Conservation (phyloP, 2,113 vertebrate species). For the Columba janthina region DNA sequence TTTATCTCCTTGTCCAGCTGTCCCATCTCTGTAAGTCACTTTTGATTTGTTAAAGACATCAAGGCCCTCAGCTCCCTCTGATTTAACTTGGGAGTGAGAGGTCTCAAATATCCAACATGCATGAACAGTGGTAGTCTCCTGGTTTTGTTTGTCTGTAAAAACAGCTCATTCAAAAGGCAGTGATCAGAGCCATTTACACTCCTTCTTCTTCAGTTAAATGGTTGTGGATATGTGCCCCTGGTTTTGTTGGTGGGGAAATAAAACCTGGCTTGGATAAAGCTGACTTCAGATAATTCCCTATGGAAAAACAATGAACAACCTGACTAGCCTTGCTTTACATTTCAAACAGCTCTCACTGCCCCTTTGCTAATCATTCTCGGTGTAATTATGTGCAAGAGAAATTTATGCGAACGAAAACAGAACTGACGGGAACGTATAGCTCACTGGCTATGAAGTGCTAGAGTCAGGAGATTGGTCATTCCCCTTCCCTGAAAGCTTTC, state of each 20-base stretch:
- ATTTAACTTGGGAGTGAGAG: not conserved
- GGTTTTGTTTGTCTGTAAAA: not conserved
- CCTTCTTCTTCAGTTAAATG: not conserved
- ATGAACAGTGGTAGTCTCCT: not conserved
- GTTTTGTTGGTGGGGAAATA: not conserved
- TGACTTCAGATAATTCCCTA: not conserved
- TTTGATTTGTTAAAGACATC: not conserved
- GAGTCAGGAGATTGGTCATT: not conserved
- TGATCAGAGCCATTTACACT: not conserved
- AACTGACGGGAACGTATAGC: not conserved
- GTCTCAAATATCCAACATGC: not conserved
- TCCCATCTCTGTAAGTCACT: not conserved
- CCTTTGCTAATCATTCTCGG: not conserved
- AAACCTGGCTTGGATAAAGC: not conserved
- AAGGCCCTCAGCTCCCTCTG: not conserved
- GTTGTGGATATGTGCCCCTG: rapidly evolving
- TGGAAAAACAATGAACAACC: not conserved
- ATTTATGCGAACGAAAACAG: not conserved
- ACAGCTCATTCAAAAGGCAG: not conserved
- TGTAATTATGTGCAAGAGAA: not conserved
- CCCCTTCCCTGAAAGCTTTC: not conserved
- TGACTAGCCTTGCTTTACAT: not conserved
- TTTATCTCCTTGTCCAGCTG: not conserved
- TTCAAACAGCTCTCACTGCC: not conserved
- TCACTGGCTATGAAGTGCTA: not conserved